Evolutionary conservation across 53 echinoderm and acorn worm genomes (phyloP), one percentile per base, ranked within the genome.

Genomic region (Arbacia lixula): DNA sequence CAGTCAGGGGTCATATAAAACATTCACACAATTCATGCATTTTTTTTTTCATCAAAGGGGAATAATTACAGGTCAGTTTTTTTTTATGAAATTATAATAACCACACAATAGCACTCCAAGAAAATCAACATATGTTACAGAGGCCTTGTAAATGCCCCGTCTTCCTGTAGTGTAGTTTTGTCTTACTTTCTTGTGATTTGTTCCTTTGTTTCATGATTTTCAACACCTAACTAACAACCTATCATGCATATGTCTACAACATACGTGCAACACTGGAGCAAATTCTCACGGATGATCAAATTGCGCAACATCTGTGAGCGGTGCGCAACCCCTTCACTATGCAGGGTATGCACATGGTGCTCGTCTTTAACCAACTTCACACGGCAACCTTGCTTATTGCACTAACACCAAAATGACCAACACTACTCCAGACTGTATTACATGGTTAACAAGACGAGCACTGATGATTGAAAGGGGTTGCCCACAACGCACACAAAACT

Each of bases 131-230:
- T 3, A 66, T 37, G 36, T 16, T 66, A 66, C 66, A 66, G 20
- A 66, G 66, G 36, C 66, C 38, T 38, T 66, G 36, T 31, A 63
- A 63, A 17, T 63, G 30, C 63, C 63, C 32, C 63, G n/a, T 63
- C 31, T 35, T 2, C 31, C 63, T 63, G 34, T 63, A 66, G 36
- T 66, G 36, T 66, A 20, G 66, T 8, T 66, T 66, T 66, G 22
- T n/a, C 66, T 66, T 66, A 24, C 66, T 66, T 66, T 66, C 66
- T 66, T 66, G 56, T 21, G 21, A 66, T n/a, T 66, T 36, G 66
- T 66, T 66, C 5, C 66, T 64, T 66, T 66, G 66, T 66, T 66
- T 66, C 66, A 66, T 37, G 38, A 20, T 37, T 36, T 66, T 66
- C 66, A 66, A 66, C 37, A 66, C 24, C 38, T 66, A 66, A 37